Evolutionary conservation across 2,113 vertebrate genomes (phyloP), one percentile per base, ranked within the genome.

Genomic region (Micromys minutus): DNA sequence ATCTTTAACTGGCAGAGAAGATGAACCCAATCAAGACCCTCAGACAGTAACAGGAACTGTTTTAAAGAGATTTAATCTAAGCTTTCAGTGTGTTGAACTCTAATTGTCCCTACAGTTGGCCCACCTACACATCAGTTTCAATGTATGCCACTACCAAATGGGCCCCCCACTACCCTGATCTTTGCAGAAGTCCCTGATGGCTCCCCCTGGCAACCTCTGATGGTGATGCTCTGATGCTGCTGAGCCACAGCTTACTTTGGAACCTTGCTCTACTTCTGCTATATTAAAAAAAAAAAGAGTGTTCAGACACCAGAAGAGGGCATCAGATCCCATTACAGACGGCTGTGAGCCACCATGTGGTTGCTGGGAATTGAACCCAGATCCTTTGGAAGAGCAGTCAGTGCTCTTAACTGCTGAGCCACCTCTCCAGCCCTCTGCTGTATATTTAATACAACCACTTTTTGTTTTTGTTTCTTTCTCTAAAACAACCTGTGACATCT

Each of bases 121-220:
- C 0, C 0, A 7, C 61, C 39, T 55, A 34, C n/a, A 13, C 0
- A 6, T 21, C 36, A 55, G 77, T 3, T 52, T 9, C 8, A 3
- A 42, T 5, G 7, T 36, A 74, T 34, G 50, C 50, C 5, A n/a
- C n/a, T n/a, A n/a, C n/a, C n/a, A n/a, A n/a, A n/a, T n/a, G n/a
- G n/a, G n/a, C n/a, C n/a, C n/a, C n/a, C n/a, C n/a, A n/a, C n/a
- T n/a, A n/a, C n/a, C n/a, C 2, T 1, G 2, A 13, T 26, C 52
- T 91, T 3, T 61, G 29, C n/a, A 47, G 77, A 80, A 17, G 15
- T 26, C 26, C 47, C 72, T 26, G 89, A 29, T 6, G 31, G 2
- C 19, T 26, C 6, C 15, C 36, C 72, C 10, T 59, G 59, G 36
- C 15, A 69, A 36, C 39, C 26, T 31, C n/a, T 87, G 50, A 42